Evolutionary conservation across 2,797 vertebrate genomes (phyloP), one percentile per base, ranked within the genome.

Genomic region (Ptychadena robeensis): DNA sequence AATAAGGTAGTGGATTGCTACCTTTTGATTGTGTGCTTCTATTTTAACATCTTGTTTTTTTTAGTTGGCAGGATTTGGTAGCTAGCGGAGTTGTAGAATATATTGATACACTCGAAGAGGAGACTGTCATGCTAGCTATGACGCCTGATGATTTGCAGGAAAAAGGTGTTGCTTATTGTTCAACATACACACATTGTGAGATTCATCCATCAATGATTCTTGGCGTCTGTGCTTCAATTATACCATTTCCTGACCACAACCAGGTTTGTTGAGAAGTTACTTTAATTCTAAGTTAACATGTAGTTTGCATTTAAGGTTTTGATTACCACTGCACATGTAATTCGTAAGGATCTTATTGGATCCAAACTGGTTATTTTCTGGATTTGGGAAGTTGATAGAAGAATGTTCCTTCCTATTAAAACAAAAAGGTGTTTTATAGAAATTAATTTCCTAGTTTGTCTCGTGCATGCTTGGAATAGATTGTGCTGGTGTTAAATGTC

Each of bases 201-300:
- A 99, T 99, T 87, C 98, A 99, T 79, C 98, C 98, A 0, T 99
- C 98, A 11, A 99, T 99, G 98, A 99, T 99, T 89, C 95, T 99
- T 15, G 98, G 98, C 61, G 98, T 99, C 8, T 99, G 98, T 69
- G 98, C 98, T 0, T 99, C 97, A 53, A 99, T 99, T 87, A 99
- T 99, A 87, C 97, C 98, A 18, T 99, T 99, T 88, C 98, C 97
- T 0, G 97, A 99, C 88, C 98, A 99, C 91, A 99, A 99, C 90
- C 98, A 98, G 97, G 97, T 96, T 86, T 79, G 91, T 90, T 35
- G 14, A 12, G n/a, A 4, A 27, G 2, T 11, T 67, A 38, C 35
- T 22, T 65, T 40, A 5, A 44, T 9, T 48, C 1, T 5, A 48
- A 4, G 6, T 48, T 0, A 18, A 18, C 4, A 15, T 48, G 18